phyloP scores from a whole-genome alignment of 2,797 vertebrate genomes.

The Geotria australis region DNA sequence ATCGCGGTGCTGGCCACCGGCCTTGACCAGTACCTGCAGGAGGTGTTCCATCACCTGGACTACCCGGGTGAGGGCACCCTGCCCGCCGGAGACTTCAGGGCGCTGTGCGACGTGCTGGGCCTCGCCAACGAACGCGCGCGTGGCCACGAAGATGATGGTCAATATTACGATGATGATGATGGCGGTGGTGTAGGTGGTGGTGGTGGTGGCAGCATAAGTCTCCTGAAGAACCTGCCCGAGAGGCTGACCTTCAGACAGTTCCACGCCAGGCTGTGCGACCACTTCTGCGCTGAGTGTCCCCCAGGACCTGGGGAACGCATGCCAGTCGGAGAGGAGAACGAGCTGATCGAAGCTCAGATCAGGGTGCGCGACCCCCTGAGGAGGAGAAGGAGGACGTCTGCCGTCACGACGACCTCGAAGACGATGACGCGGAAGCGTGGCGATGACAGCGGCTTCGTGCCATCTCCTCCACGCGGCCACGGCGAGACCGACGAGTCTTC shows the following conservation, averaged over 20 bases:
- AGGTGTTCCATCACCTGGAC: conserved; percentile 27
- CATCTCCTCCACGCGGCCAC: neutral
- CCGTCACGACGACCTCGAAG: conserved; percentile 5
- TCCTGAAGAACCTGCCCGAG: conserved; percentile 7
- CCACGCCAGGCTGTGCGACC: conserved; percentile 21
- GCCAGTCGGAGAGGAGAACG: conserved; percentile 16
- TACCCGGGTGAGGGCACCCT: conserved; percentile 11
- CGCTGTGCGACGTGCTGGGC: conserved; percentile 17
- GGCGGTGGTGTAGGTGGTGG: neutral
- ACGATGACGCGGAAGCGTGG: neutral
- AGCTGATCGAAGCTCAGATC: conserved; percentile 23
- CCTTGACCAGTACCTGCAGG: conserved; percentile 29
- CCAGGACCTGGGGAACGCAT: conserved; percentile 5
- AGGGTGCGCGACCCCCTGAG: conserved; percentile 16
- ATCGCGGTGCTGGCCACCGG: conserved; percentile 25
- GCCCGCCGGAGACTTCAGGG: conserved; percentile 16
- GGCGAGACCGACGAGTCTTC: neutral
- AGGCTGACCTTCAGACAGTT: conserved; percentile 20
- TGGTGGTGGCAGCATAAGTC: neutral
- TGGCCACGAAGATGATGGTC: neutral
- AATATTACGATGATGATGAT: too few species aligned
- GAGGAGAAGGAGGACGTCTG: conserved; percentile 14
- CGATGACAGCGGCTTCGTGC: neutral
- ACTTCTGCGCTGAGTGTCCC: conserved; percentile 7
- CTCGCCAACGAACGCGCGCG: conserved; percentile 2